These are phyloP conservation scores for Frieseomelitta varia DNA, from an alignment of 1,140 invertebrate species.

Conservation along the genomic window DNA sequence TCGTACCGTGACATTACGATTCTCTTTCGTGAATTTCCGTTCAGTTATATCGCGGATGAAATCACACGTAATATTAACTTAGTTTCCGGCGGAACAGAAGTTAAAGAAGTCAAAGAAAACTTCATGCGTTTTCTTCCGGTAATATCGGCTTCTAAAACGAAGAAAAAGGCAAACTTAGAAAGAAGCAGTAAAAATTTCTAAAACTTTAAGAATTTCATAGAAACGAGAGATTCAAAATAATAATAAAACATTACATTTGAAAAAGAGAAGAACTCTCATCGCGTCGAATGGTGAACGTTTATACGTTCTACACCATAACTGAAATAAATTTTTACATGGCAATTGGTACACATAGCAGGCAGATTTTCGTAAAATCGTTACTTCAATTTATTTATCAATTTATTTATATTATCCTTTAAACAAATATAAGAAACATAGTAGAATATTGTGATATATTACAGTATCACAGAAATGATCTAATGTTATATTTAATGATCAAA, in stretches of 20 bases:
- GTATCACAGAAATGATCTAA: no score
- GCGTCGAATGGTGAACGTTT: neutral
- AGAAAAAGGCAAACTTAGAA: neutral
- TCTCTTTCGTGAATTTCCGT: neutral
- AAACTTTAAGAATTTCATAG: neutral
- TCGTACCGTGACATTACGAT: neutral
- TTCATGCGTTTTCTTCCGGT: neutral
- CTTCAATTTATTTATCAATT: no score
- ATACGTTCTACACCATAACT: no score
- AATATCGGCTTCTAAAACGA: neutral
- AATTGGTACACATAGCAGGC: no score
- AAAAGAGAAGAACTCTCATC: neutral
- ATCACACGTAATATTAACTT: slow-evolving; percentile 28
- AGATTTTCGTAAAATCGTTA: no score
- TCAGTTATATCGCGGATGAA: neutral
- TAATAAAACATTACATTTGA: neutral
- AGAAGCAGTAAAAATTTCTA: neutral
- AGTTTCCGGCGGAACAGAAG: neutral
- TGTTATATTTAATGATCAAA: no score
- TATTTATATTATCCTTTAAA: no score
- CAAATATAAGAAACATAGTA: no score
- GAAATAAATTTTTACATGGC: no score
- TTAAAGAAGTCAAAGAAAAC: neutral
- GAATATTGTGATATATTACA: no score
- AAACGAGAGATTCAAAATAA: neutral